phyloP scores from a whole-genome alignment of 2,797 vertebrate genomes.

The Vireo griseus region DNA sequence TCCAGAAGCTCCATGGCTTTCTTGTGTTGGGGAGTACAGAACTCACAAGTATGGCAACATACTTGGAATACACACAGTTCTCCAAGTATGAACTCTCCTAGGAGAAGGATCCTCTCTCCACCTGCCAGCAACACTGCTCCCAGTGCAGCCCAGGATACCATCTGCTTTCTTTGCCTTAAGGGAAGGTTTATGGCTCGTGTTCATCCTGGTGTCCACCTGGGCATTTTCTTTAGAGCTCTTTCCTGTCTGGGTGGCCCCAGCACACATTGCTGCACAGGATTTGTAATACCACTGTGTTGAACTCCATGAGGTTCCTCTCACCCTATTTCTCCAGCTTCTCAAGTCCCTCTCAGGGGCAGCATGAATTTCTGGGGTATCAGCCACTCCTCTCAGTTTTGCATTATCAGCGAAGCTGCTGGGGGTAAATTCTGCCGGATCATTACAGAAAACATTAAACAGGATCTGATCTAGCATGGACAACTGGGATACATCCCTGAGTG shows the following conservation, averaged over 20 bases:
- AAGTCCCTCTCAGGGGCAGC: neutral
- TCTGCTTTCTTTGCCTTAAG: neutral
- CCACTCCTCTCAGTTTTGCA: neutral
- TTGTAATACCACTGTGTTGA: neutral
- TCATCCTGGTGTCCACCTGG: neutral
- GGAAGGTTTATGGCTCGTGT: neutral
- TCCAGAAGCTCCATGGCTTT: neutral
- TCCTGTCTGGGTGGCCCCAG: neutral
- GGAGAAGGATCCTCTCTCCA: neutral
- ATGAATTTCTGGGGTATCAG: neutral
- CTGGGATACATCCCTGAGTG: neutral
- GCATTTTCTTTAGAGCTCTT: neutral
- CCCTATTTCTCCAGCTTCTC: neutral
- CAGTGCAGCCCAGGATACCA: neutral
- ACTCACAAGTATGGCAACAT: neutral
- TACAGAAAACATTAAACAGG: neutral
- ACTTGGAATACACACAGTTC: neutral
- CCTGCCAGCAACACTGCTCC: neutral
- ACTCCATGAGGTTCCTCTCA: neutral
- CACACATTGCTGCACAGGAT: neutral
- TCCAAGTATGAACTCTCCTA: neutral
- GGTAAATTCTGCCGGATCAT: neutral
- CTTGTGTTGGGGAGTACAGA: neutral
- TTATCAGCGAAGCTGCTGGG: neutral
- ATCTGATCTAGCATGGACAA: neutral